Evolutionary conservation across 1,140 invertebrate genomes (phyloP), one percentile per base, ranked within the genome.

Genomic region (Orussus abietinus): DNA sequence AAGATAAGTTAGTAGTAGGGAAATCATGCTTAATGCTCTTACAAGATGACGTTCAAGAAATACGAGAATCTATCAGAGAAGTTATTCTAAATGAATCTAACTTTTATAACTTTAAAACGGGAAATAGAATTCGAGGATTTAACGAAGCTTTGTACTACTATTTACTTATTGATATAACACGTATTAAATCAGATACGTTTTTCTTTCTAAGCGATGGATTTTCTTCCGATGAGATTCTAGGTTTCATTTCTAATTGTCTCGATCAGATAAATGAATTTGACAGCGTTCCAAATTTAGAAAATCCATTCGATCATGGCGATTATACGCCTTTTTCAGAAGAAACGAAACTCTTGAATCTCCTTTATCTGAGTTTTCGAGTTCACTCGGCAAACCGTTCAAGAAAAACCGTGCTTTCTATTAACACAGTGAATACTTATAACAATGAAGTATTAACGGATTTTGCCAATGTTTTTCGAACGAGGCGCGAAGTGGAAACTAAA

Each of bases 251-350:
- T 19, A 18, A 17, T 25, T 22, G 3, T 17, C 5, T n/a, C 2
- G 15, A 12, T 10, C 18, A n/a, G n/a, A 17, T 36, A 20, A 36
- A 36, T 17, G 10, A n/a, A 6, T 36, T 3, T 10, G 18, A 36
- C 17, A 36, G 13, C 17, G 11, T 36, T 36, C 18, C 13, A 17
- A 15, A 17, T 20, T 4, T 36, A 7, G 49, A 55, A 22, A 64
- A 51, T 51, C 62, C 59, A 2, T 66, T 57, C n/a, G 43, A 57
- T 20, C 51, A 59, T 12, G 52, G 62, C 6, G 43, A 62, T 10
- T 38, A 44, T 38, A 30, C 34, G 31, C 38, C 33, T 30, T 47
- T 53, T 18, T 52, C 32, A 9, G 62, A 66, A 40, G 53, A 64
- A 32, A 51, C 51, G 0, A 64, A 64, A 38, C 39, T 66, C 20